These are phyloP conservation scores for Paramormyrops hopkinsi DNA, from an alignment of 2,797 vertebrate species.

Conservation along the genomic window DNA sequence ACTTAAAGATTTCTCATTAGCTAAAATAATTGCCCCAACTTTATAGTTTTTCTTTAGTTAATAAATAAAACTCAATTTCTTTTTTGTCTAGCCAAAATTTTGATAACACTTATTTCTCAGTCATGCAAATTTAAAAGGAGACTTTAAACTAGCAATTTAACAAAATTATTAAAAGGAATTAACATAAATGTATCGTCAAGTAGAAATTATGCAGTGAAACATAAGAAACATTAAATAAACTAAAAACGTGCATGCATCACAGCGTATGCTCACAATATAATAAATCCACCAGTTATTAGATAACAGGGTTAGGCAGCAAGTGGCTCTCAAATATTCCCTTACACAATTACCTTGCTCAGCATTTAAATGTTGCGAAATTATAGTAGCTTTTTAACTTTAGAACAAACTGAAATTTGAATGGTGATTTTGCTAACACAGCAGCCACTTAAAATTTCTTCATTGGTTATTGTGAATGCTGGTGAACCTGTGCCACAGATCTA, in stretches of 20 bases:
- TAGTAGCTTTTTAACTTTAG: background rate
- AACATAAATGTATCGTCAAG: background rate
- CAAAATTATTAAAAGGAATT: background rate
- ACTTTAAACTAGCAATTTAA: background rate
- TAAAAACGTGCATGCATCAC: background rate
- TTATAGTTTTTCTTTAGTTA: constrained; percentile 33
- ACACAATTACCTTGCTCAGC: background rate
- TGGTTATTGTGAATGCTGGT: background rate
- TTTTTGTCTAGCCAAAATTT: background rate
- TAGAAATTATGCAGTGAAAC: background rate
- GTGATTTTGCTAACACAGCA: background rate
- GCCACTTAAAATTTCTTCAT: background rate
- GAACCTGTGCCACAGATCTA: background rate
- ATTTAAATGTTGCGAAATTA: background rate
- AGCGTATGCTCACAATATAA: background rate
- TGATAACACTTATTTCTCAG: background rate
- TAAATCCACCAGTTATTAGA: background rate
- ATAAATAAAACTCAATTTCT: background rate
- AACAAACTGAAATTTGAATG: background rate
- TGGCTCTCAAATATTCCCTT: background rate
- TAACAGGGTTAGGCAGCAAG: background rate
- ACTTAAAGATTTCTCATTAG: constrained; percentile 77
- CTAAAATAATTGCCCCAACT: constrained; percentile 73
- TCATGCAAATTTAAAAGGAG: background rate
- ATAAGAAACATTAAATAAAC: background rate